Conservation (phyloP, 1,140 invertebrate genomes). For the Trichonephila clavipes region DNA sequence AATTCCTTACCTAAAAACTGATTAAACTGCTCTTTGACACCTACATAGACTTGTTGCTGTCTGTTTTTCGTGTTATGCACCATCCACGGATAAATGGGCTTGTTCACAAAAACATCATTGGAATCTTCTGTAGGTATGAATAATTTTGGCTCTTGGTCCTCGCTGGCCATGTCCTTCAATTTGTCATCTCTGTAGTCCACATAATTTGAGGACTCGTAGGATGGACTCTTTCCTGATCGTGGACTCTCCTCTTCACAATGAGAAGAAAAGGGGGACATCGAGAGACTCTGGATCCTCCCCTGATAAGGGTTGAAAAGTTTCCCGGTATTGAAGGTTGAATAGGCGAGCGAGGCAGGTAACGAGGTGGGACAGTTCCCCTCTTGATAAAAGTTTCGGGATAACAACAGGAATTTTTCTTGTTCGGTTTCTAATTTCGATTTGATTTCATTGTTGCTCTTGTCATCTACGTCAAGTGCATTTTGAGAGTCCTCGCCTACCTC, state of each 20-base stretch:
- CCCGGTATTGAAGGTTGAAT: background rate
- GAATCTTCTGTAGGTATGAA: constrained; percentile 46
- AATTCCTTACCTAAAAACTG: constrained; percentile 45
- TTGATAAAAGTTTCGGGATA: constrained; percentile 42
- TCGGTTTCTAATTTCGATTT: constrained; percentile 12
- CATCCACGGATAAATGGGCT: constrained; percentile 72
- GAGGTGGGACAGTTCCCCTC: constrained; percentile 24
- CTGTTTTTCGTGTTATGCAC: constrained; percentile 59
- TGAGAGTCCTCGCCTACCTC: constrained; percentile 32
- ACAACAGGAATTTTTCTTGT: constrained; percentile 17
- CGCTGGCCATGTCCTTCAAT: constrained; percentile 7
- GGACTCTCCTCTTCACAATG: constrained; percentile 20
- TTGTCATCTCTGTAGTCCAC: constrained; percentile 31
- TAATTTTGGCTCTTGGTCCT: constrained; percentile 48
- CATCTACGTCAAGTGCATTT: background rate
- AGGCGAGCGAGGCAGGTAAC: background rate
- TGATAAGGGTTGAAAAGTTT: constrained; percentile 50
- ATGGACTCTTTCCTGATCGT: constrained; percentile 39
- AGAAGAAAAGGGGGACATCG: constrained; percentile 53
- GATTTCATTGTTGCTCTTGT: constrained; percentile 21
- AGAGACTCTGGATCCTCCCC: constrained; percentile 37
- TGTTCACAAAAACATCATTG: constrained; percentile 30
- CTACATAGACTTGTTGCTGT: constrained; percentile 36
- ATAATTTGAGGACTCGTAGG: constrained; percentile 6
- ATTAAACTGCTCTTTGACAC: constrained; percentile 31